Evolutionary conservation across 2,888 invertebrate species (phyloP).

Genomic region (Buathra laborator): DNA sequence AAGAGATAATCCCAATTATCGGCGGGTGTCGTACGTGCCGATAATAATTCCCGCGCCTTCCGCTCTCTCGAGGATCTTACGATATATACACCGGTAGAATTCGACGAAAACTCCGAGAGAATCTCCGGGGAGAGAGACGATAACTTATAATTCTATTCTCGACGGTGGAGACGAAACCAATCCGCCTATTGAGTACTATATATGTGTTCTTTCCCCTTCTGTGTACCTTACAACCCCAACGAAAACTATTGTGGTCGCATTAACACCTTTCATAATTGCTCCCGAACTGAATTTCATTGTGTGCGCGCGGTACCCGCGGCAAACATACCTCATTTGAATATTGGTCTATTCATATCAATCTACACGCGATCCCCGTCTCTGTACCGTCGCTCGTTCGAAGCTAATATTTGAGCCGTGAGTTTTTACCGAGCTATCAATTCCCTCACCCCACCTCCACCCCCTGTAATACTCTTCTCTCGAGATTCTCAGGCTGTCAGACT

Average conservation of each 20-base stretch:
- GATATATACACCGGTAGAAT: constrained; percentile 12
- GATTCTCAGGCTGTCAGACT: constrained; percentile 80
- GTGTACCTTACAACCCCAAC: constrained; percentile 74
- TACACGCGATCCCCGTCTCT: constrained; percentile 10
- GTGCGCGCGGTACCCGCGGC: constrained; percentile 69
- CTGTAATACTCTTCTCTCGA: constrained; percentile 52
- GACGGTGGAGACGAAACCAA: constrained; percentile 32
- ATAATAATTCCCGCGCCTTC: constrained; percentile 73
- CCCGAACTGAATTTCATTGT: constrained; percentile 78
- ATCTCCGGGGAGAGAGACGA: constrained; percentile 6
- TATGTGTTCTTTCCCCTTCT: constrained; percentile 61
- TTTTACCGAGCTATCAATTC: constrained; percentile 63
- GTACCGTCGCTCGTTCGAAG: constrained; percentile 52
- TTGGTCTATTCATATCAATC: constrained; percentile 77
- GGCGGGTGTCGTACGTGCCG: constrained; percentile 71
- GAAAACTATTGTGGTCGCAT: constrained; percentile 82
- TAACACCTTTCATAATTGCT: constrained; percentile 84
- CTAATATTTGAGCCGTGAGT: constrained; percentile 75
- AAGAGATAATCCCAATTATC: constrained; percentile 78
- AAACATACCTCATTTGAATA: constrained; percentile 83
- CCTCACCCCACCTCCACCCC: constrained; percentile 1
- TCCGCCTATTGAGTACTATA: constrained; percentile 64
- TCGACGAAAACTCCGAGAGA: constrained; percentile 38
- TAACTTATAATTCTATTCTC: constrained; percentile 43
- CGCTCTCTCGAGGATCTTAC: constrained; percentile 53